Base-by-base conservation (phyloP, 2,113 vertebrate genomes). In the Pandion haliaetus region DNA sequence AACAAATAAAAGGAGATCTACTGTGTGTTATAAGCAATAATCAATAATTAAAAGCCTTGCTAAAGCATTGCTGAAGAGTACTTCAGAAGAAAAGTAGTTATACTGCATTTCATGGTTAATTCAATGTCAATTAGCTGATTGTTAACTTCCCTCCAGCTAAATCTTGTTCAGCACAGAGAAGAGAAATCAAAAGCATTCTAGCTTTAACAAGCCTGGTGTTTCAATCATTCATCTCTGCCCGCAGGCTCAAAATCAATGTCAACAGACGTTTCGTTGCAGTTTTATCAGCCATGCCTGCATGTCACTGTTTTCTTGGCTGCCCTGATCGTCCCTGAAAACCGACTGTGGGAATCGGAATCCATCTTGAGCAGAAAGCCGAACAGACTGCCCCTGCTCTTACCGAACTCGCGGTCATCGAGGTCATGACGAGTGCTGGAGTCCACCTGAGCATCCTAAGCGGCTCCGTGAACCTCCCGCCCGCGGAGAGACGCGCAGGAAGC, bases 81-180 rank as follows among this genome's bases (percentile, higher is more conserved):
- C 97, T 98, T 99, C 98, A 98, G 98, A 98, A 98, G 98, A 98
- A 98, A 98, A 98, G 98, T 97, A 98, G 98, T 98, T 98, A 98
- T 98, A 98, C 97, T 99, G 98, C 98, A 98, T 99, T 99, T 99
- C 99, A 99, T 99, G 99, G 98, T 99, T 99, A 99, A 99, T 99
- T 99, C 99, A 99, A 98, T 99, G 99, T 99, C 99, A 99, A 99
- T 99, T 99, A 99, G 99, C 98, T 98, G 99, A 99, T 99, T 99
- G 99, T 98, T 99, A 99, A 99, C 98, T 99, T 99, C 99, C 99
- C 99, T 99, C 98, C 97, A 99, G 99, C 99, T 97, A 98, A 99
- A 99, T 98, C 98, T 98, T 98, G 98, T 98, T 98, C 97, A 89
- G 98, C 97, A 98, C 97, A 92, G 98, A 97, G 97, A 98, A 99